A percentile compares a stretch with the other conserved stretches of the same genome.
Evolutionary conservation across 2,888 invertebrate species (phyloP).

Genomic region (Euclidia mi): DNA sequence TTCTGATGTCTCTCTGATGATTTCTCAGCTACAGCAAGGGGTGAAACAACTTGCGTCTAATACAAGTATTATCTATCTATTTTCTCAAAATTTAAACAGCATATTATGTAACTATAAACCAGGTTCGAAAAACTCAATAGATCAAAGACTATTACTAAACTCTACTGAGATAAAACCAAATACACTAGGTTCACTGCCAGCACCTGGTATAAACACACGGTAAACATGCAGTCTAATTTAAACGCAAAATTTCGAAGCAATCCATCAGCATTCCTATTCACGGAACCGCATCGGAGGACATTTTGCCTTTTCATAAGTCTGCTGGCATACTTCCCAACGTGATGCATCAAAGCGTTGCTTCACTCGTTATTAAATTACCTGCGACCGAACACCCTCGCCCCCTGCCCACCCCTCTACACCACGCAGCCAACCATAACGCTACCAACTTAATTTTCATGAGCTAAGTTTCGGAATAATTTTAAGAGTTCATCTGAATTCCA

Average conservation of each 20-base stretch:
- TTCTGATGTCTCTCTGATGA: too few relatives aligned
- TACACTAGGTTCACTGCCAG: too few relatives aligned
- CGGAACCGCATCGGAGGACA: neutral
- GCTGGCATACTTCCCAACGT: neutral
- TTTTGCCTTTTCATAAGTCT: constrained; percentile 2
- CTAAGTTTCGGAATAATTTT: constrained; percentile 16
- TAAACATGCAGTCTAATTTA: neutral
- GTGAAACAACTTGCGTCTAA: too few relatives aligned
- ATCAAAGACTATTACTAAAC: too few relatives aligned
- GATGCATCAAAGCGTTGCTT: constrained; percentile 14
- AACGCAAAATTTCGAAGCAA: neutral
- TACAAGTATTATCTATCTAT: too few relatives aligned
- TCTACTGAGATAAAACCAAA: too few relatives aligned
- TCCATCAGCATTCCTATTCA: neutral
- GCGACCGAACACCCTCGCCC: constrained; percentile 2
- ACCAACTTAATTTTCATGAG: constrained; percentile 15
- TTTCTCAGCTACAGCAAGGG: too few relatives aligned
- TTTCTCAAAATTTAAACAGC: too few relatives aligned
- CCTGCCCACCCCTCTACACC: neutral
- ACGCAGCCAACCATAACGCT: neutral
- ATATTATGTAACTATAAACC: too few relatives aligned
- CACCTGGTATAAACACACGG: too few relatives aligned
- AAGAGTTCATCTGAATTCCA: constrained; percentile 9
- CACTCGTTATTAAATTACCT: constrained; percentile 31
- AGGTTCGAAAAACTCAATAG: too few relatives aligned